Evolutionary conservation across 2,113 vertebrate genomes (phyloP).

Genomic region (Xyliphius kryptos): DNA sequence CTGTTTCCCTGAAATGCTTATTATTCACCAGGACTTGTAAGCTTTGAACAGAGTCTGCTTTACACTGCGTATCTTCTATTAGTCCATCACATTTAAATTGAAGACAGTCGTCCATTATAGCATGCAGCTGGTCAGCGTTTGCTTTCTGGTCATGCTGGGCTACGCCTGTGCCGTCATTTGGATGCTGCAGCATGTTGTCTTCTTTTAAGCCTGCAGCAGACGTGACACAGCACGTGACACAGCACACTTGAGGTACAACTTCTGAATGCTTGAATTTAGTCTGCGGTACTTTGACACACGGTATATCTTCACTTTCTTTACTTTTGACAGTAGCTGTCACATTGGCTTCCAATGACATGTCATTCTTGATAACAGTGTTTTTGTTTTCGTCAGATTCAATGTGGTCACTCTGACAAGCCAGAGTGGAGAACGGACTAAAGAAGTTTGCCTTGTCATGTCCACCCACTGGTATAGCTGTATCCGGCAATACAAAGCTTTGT

Average conservation of each 20-base stretch:
- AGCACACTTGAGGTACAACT: constrained; percentile 1
- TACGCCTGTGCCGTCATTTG: background rate
- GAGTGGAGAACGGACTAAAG: constrained; percentile 26
- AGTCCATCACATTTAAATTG: constrained; percentile 27
- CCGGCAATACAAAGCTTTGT: constrained; percentile 8
- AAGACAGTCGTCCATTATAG: constrained; percentile 18
- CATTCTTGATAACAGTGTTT: constrained; percentile 23
- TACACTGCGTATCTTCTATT: constrained; percentile 31
- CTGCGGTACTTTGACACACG: constrained; percentile 6
- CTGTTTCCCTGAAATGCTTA: background rate
- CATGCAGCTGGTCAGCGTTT: constrained; percentile 11
- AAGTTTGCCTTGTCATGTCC: constrained; percentile 18
- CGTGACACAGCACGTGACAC: background rate
- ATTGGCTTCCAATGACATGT: constrained; percentile 7
- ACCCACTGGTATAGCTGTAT: constrained; percentile 24
- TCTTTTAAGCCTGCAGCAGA: constrained; percentile 5
- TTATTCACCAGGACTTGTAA: constrained; percentile 14
- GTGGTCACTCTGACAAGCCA: constrained; percentile 18
- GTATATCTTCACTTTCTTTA: constrained; percentile 14
- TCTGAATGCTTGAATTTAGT: constrained; percentile 15
- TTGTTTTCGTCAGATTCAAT: constrained; percentile 13
- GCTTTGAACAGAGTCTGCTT: constrained; percentile 28
- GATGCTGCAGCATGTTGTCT: background rate
- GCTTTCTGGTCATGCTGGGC: constrained; percentile 9
- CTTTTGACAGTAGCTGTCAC: constrained; percentile 1